phyloP scores from a whole-genome alignment of 2,113 vertebrate genomes.

The Lipotes vexillifer region DNA sequence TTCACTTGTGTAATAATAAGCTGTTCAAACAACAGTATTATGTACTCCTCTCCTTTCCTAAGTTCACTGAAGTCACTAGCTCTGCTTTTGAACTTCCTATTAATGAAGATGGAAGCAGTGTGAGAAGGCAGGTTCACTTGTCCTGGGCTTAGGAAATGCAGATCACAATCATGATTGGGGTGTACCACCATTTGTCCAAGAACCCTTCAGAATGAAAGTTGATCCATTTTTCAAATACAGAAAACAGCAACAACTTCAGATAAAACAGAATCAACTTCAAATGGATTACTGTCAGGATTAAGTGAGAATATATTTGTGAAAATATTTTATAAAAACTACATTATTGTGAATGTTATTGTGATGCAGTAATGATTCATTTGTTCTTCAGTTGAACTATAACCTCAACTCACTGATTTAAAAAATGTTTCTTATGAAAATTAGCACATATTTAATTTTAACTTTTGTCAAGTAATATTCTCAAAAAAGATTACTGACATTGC shows the following conservation, averaged over 20 bases:
- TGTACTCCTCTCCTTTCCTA: neutral
- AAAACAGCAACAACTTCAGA: neutral
- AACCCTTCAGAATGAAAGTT: neutral
- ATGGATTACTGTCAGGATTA: neutral
- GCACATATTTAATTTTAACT: neutral
- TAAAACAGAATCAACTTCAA: neutral
- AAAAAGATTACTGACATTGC: neutral
- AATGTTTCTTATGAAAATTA: neutral
- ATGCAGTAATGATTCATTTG: neutral
- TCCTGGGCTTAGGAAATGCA: neutral
- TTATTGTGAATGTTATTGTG: neutral
- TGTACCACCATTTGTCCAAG: neutral
- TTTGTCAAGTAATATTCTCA: neutral
- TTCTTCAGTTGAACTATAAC: neutral
- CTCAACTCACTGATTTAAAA: neutral
- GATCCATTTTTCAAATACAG: neutral
- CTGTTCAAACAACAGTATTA: neutral
- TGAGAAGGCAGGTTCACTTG: neutral
- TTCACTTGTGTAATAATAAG: neutral
- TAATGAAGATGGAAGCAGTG: neutral
- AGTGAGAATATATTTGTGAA: neutral
- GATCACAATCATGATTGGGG: neutral
- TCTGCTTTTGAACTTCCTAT: neutral
- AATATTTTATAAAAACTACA: neutral
- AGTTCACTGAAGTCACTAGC: neutral